Percentiles rank a stretch among this genome's conserved stretches.
These are phyloP conservation scores for Bhutanitis thaidina DNA, from an alignment of 2,888 invertebrate genomes.

Conservation along the genomic window DNA sequence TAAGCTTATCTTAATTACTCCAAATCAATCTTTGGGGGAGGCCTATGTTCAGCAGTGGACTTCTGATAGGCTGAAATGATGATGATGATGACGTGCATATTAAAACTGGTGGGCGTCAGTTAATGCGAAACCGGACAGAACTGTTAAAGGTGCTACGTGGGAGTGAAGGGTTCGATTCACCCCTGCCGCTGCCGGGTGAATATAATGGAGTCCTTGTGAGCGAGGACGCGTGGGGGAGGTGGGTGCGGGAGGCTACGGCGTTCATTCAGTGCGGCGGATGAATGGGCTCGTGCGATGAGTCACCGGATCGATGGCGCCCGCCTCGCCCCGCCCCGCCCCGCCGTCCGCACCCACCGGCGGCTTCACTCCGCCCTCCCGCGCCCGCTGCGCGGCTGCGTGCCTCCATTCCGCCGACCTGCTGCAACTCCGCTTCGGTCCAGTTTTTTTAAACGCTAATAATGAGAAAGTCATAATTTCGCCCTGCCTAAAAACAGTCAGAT, in stretches of 20 bases:
- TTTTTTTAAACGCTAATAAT: constrained; percentile 28
- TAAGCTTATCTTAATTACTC: too few species aligned
- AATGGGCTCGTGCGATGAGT: constrained; percentile 70
- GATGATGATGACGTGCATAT: too few species aligned
- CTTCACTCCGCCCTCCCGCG: constrained; percentile 31
- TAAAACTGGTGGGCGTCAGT: constrained; percentile 32
- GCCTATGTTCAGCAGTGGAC: too few species aligned
- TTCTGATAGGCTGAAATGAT: too few species aligned
- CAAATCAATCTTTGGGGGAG: too few species aligned
- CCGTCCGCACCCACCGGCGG: constrained; percentile 9
- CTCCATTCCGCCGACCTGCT: constrained; percentile 16
- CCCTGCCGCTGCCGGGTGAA: constrained; percentile 43
- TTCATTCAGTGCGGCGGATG: constrained; percentile 77
- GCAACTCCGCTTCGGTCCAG: constrained; percentile 27
- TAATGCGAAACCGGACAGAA: constrained; percentile 37
- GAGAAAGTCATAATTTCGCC: constrained; percentile 21
- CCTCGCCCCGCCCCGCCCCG: constrained; percentile 26
- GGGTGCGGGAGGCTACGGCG: constrained; percentile 43
- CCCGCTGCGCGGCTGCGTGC: constrained; percentile 27
- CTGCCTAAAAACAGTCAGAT: constrained; percentile 10
- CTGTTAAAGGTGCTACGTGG: constrained; percentile 44
- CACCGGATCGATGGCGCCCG: constrained; percentile 66
- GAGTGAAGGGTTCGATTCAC: constrained; percentile 59
- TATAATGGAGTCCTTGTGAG: constrained; percentile 71
- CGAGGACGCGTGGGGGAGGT: constrained; percentile 47